A percentile compares a stretch with the other conserved stretches of the same genome.
Evolutionary conservation across 2,797 vertebrate genomes (phyloP).

Genomic region (Vespertilio murinus): DNA sequence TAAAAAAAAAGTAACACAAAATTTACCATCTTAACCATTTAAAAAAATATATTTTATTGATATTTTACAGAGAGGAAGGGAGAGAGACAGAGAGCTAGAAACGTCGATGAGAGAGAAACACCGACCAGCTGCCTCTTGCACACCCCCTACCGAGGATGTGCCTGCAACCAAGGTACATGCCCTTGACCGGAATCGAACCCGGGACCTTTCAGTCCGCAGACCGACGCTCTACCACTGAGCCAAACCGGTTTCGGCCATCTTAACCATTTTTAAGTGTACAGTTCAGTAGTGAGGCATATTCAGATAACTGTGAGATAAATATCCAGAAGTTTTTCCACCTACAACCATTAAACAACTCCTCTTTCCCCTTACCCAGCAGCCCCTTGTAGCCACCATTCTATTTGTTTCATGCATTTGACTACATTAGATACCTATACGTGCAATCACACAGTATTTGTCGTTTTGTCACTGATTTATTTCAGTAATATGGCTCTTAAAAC

Average conservation of each 20-base stretch:
- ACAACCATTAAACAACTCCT: not conserved
- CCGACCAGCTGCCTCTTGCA: too few relatives aligned
- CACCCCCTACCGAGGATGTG: too few relatives aligned
- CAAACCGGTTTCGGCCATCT: too few relatives aligned
- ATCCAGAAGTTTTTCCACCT: not conserved
- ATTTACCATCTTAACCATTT: not conserved
- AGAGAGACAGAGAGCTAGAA: too few relatives aligned
- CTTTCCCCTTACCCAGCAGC: too few relatives aligned
- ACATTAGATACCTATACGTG: not conserved
- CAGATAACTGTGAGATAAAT: not conserved
- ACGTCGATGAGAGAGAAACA: too few relatives aligned
- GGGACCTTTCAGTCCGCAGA: too few relatives aligned
- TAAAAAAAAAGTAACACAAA: not conserved
- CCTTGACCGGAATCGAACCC: too few relatives aligned
- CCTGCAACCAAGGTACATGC: too few relatives aligned
- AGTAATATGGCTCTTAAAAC: not conserved
- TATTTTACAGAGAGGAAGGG: too few relatives aligned
- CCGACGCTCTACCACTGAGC: too few relatives aligned
- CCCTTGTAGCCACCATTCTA: not conserved
- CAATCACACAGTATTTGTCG: not conserved
- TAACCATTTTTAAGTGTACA: not conserved
- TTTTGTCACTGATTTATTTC: not conserved
- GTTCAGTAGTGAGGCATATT: not conserved
- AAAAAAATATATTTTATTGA: too few relatives aligned
- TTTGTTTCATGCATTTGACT: slow-evolving; percentile 1